Evolutionary conservation across 2,113 vertebrate genomes (phyloP).

Genomic region (Notarius lentiginosus): DNA sequence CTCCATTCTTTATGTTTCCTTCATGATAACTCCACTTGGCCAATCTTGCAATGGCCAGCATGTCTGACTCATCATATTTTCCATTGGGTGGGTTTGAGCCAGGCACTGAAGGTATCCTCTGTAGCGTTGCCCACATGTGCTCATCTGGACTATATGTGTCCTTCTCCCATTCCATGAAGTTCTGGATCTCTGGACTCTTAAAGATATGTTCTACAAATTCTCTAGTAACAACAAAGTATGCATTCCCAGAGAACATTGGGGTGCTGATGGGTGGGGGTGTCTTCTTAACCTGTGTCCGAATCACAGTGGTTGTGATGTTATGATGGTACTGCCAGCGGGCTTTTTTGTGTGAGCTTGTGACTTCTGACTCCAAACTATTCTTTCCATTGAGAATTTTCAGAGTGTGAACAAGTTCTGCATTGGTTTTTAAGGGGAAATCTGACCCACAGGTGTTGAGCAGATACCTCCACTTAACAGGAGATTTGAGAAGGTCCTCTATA

Average conservation of each 20-base stretch:
- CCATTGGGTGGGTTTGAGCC: constrained; percentile 69
- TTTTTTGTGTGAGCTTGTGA: constrained; percentile 64
- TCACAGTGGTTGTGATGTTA: constrained; percentile 51
- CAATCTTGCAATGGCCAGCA: constrained; percentile 78
- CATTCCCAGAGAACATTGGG: constrained; percentile 84
- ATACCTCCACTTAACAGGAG: constrained; percentile 79
- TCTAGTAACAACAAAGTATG: constrained; percentile 80
- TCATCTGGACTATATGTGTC: constrained; percentile 94
- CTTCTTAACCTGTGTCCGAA: constrained; percentile 59
- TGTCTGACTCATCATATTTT: constrained; percentile 83
- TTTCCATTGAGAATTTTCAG: constrained; percentile 77
- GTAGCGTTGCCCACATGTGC: constrained; percentile 89
- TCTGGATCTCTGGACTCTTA: constrained; percentile 56
- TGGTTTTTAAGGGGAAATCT: constrained; percentile 94
- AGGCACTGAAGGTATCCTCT: constrained; percentile 79
- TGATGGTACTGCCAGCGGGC: constrained; percentile 77
- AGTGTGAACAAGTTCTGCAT: constrained; percentile 76
- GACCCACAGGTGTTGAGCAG: constrained; percentile 88
- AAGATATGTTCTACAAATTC: constrained; percentile 80
- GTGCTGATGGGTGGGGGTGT: constrained; percentile 71
- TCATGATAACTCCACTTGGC: constrained; percentile 81
- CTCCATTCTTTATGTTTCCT: constrained; percentile 76
- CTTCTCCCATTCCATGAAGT: constrained; percentile 82
- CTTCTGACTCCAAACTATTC: constrained; percentile 86
- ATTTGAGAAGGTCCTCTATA: constrained; percentile 82